Evolutionary conservation across 2,113 vertebrate species (phyloP).

Genomic region (Cyanoliseus patagonus): DNA sequence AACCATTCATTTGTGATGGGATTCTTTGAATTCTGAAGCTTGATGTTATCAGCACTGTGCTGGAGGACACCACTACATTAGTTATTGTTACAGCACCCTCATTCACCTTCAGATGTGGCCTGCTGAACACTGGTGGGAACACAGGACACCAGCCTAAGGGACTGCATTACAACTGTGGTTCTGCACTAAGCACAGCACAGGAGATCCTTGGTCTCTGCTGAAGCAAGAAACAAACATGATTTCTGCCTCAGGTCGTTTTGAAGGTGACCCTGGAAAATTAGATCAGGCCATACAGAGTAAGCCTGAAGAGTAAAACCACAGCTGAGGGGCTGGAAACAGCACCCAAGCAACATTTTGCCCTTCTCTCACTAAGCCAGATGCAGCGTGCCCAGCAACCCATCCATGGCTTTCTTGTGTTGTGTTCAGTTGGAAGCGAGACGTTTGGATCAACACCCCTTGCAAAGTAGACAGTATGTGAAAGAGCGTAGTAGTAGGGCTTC

Average conservation of each 20-base stretch:
- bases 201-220: neutral
- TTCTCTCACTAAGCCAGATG: neutral
- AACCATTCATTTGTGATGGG: neutral
- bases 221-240: neutral
- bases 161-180: neutral
- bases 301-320: neutral
- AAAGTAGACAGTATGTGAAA: neutral
- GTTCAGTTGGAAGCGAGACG: neutral
- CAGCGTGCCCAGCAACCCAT: neutral
- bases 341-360: neutral
- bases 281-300: neutral
- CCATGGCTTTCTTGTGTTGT: neutral
- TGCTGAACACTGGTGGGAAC: neutral
- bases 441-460: neutral
- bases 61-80: neutral
- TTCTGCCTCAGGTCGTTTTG: neutral
- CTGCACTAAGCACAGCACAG: neutral
- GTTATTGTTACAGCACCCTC: slow-evolving; percentile 14
- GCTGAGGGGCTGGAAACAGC: neutral
- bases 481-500: neutral
- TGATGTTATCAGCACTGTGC: neutral
- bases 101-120: slow-evolving; percentile 36
- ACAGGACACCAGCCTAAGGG: neutral
- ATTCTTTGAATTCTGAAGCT: slow-evolving; percentile 41
- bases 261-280: neutral